Base-by-base conservation (phyloP, 2,797 vertebrate species). In the Mycteria americana region DNA sequence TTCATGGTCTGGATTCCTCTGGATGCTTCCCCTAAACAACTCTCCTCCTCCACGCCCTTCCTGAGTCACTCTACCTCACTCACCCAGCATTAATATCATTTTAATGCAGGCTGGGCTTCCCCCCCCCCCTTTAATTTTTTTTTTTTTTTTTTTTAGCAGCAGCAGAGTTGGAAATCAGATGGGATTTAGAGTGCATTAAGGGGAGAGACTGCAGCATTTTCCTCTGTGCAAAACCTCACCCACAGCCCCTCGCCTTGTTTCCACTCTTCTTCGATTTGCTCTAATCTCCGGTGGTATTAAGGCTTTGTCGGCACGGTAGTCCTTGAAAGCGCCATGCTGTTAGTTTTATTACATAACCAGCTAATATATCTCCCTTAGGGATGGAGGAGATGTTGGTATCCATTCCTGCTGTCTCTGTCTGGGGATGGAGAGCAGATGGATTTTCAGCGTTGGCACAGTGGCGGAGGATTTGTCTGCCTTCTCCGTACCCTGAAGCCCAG, bases 121-220 rank as follows among this genome's bases (percentile, higher is more conserved):
- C 13, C 17, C 33, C 14, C 18, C 18, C 43, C 11, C 8, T 21
- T 28, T 23, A n/a, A n/a, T 11, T 8, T 13, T 9, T 11, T 18
- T 17, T 15, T 17, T 17, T 11, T 15, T 25, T 30, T 27, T 60
- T 37, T 37, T 25, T 17, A 37, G 59, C 24, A 68, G 45, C 75
- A 68, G 41, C 68, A 14, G n/a, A 77, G n/a, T 54, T 88, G 59
- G 69, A 75, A 88, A 68, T 92, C 75, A 84, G 81, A 48, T 93
- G 94, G 74, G 81, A 79, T 75, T 60, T 76, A 41, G 70, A 76
- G 67, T 78, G 89, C 92, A 92, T 95, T 95, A 95, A 95, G 50
- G 78, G 77, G 81, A 93, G 91, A 89, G 59, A 4, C 92, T 68
- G 93, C 88, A 81, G 88, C 80, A 10, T 88, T 80, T 68, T 50